Evolutionary conservation across 2,888 invertebrate genomes (phyloP).

Genomic region (Peribatodes rhomboidaria): DNA sequence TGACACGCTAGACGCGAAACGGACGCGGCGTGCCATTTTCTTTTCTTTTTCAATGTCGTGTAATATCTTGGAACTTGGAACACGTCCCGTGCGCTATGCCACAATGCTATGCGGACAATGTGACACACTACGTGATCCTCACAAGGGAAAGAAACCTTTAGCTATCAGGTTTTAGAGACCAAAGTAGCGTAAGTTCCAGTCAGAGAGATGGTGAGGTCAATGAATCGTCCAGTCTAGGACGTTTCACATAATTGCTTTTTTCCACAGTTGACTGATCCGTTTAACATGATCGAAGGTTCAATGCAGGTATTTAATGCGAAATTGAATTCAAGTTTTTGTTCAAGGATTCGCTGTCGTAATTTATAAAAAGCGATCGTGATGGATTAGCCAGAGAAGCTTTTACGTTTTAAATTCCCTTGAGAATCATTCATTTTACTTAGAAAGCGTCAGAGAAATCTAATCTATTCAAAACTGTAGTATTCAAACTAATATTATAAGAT

Average conservation of each 20-base stretch:
- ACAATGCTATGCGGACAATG: slow-evolving; percentile 59
- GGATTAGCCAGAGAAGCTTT: background rate
- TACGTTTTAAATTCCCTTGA: background rate
- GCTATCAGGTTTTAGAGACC: background rate
- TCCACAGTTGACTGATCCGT: slow-evolving; percentile 38
- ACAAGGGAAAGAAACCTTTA: slow-evolving; percentile 21
- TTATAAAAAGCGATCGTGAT: background rate
- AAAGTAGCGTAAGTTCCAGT: background rate
- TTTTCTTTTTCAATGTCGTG: slow-evolving; percentile 61
- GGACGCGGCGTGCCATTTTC: slow-evolving; percentile 54
- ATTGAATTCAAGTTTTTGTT: slow-evolving; percentile 6
- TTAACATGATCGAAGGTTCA: slow-evolving; percentile 39
- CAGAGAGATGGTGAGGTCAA: slow-evolving; percentile 21
- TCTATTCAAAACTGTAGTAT: background rate
- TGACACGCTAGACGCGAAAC: slow-evolving; percentile 65
- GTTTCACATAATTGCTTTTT: slow-evolving; percentile 38
- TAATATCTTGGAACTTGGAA: slow-evolving; percentile 65
- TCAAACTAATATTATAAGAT: no score
- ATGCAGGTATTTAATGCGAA: slow-evolving; percentile 16
- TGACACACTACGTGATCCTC: slow-evolving; percentile 40
- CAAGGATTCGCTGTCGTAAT: background rate
- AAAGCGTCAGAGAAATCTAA: background rate
- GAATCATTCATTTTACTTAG: background rate
- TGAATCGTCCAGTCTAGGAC: slow-evolving; percentile 26
- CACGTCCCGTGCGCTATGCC: slow-evolving; percentile 64